Conservation (phyloP, 2,888 invertebrate genomes). For the Drosophila koepferae region DNA sequence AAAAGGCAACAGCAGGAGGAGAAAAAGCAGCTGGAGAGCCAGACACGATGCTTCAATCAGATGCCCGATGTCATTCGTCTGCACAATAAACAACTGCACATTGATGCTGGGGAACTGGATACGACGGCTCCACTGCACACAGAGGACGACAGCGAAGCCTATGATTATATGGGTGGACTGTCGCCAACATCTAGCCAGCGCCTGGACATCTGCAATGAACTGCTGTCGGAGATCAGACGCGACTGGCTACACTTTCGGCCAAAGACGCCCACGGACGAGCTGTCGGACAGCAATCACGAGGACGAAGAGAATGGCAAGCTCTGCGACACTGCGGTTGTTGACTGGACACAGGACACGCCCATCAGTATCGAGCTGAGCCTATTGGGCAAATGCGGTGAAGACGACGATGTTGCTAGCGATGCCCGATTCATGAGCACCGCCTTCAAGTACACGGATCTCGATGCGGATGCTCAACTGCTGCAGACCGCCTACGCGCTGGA, state of each 20-base stretch:
- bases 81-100: slow-evolving; percentile 59
- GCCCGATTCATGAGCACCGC: slow-evolving; percentile 77
- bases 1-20: slow-evolving; percentile 42
- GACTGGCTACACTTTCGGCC: slow-evolving; percentile 85
- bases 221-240: slow-evolving; percentile 83
- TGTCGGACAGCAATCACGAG: slow-evolving; percentile 60
- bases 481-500: slow-evolving; percentile 77
- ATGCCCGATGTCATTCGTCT: slow-evolving; percentile 80
- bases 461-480: slow-evolving; percentile 82
- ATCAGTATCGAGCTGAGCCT: slow-evolving; percentile 83
- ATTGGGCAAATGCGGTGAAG: slow-evolving; percentile 52
- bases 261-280: slow-evolving; percentile 82
- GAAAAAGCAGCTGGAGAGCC: slow-evolving; percentile 43
- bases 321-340: slow-evolving; percentile 65
- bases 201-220: slow-evolving; percentile 82
- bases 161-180: slow-evolving; percentile 73
- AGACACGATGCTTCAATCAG: slow-evolving; percentile 67
- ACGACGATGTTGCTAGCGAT: slow-evolving; percentile 37
- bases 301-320: slow-evolving; percentile 47
- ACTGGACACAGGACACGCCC: slow-evolving; percentile 83
- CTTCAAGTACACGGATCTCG: slow-evolving; percentile 84
- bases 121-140: background rate
- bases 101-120: slow-evolving; percentile 46
- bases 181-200: slow-evolving; percentile 82
- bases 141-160: slow-evolving; percentile 54